These are phyloP conservation scores for Lamprotornis superbus DNA, from an alignment of 2,113 vertebrate species.

Conservation along the genomic window DNA sequence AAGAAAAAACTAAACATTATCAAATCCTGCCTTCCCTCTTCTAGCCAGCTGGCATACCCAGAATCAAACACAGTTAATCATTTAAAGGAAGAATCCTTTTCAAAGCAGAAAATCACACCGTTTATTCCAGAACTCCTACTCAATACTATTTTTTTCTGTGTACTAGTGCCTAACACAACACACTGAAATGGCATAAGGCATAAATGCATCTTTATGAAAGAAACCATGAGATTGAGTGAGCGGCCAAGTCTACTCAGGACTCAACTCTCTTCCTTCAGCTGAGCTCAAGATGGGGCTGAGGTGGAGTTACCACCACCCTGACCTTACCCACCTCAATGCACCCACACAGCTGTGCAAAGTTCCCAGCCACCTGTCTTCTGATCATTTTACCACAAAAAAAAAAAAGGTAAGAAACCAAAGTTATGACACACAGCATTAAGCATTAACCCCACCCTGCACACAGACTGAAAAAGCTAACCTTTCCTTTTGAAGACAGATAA, in stretches of 20 bases:
- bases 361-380: conserved; percentile 19
- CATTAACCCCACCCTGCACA: neutral
- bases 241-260: conserved; percentile 29
- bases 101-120: conserved; percentile 71
- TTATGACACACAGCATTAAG: conserved; percentile 38
- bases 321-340: neutral
- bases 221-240: conserved; percentile 43
- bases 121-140: conserved; percentile 68
- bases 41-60: conserved; percentile 63
- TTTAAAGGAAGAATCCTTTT: conserved; percentile 73
- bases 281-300: neutral
- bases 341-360: neutral
- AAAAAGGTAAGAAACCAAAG: neutral
- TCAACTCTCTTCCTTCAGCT: neutral
- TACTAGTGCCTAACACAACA: conserved; percentile 67
- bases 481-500: conserved; percentile 31
- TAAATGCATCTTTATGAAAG: conserved; percentile 62
- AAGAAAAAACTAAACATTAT: conserved; percentile 56
- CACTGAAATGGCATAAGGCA: conserved; percentile 64
- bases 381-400: conserved; percentile 1
- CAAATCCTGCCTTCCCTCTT: conserved; percentile 59
- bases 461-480: conserved; percentile 11
- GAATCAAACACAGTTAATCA: conserved; percentile 67
- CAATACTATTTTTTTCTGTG: conserved; percentile 59
- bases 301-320: conserved; percentile 5